Conservation (phyloP, 1,140 invertebrate genomes). For the Drosophila punjabiensis region DNA sequence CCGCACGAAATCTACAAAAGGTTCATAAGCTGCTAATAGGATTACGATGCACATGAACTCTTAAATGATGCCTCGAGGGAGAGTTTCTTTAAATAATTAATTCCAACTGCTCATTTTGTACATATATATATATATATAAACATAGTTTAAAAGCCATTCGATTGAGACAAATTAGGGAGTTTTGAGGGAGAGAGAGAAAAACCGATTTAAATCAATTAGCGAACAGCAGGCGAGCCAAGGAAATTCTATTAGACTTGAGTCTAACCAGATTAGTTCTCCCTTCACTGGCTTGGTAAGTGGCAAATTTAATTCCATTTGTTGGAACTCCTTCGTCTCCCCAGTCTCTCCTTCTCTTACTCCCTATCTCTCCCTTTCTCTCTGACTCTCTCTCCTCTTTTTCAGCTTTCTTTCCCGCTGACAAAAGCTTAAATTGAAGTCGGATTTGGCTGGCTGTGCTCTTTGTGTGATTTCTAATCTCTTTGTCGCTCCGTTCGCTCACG, state of each 20-base stretch:
- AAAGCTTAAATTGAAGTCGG: conserved; percentile 54
- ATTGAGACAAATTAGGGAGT: conserved; percentile 26
- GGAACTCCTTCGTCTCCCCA: conserved; percentile 3
- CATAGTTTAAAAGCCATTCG: conserved; percentile 2
- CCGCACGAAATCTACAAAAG: not conserved
- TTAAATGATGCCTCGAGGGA: not conserved
- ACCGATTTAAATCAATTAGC: conserved; percentile 44
- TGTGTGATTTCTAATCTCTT: conserved; percentile 62
- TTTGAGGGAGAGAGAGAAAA: not conserved
- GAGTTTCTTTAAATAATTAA: not conserved
- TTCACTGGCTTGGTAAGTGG: conserved; percentile 31
- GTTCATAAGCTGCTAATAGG: not conserved
- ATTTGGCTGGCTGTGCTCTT: conserved; percentile 42
- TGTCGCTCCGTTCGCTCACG: conserved; percentile 53
- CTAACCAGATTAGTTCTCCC: conserved; percentile 37
- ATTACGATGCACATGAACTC: not conserved
- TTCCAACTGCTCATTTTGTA: not conserved
- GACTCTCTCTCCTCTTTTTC: not conserved
- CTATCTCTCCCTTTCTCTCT: not conserved
- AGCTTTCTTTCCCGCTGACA: conserved; percentile 26
- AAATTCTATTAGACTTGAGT: conserved; percentile 21
- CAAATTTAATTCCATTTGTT: conserved; percentile 48
- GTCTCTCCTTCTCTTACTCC: not conserved
- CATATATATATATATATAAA: not conserved
- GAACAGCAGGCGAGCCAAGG: not conserved